Evolutionary conservation across 2,888 invertebrate species (phyloP).

Genomic region (Cheiracanthium punctorium): DNA sequence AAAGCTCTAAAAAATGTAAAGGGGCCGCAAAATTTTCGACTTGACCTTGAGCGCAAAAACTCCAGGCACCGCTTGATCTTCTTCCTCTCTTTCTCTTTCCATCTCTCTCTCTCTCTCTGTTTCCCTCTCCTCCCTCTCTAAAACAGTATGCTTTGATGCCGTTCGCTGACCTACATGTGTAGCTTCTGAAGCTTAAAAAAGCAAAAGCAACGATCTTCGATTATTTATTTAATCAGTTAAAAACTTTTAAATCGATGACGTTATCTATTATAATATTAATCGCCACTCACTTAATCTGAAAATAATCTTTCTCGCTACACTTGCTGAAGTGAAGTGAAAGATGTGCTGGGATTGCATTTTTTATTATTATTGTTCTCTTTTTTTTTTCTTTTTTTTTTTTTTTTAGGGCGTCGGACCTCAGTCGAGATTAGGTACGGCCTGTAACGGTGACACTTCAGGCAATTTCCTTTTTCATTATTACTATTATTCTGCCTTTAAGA

Average conservation of each 20-base stretch:
- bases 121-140: too few species aligned
- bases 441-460: not conserved
- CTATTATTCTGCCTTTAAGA: too few species aligned
- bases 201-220: too few species aligned
- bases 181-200: not conserved
- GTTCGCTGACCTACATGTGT: not conserved
- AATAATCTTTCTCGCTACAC: not conserved
- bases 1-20: too few species aligned
- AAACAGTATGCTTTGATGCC: too few species aligned
- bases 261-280: not conserved
- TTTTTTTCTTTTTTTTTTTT: not conserved
- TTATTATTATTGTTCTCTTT: too few species aligned
- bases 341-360: too few species aligned
- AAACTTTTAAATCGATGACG: not conserved
- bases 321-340: not conserved
- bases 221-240: not conserved
- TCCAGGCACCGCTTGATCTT: not conserved
- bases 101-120: conserved; percentile 12
- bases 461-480: not conserved
- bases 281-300: not conserved
- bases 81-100: too few species aligned
- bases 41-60: too few species aligned
- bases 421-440: not conserved
- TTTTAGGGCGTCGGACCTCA: not conserved
- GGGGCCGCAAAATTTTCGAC: too few species aligned